Base-by-base conservation (phyloP, 2,797 vertebrate species). In the Discoglossus pictus region DNA sequence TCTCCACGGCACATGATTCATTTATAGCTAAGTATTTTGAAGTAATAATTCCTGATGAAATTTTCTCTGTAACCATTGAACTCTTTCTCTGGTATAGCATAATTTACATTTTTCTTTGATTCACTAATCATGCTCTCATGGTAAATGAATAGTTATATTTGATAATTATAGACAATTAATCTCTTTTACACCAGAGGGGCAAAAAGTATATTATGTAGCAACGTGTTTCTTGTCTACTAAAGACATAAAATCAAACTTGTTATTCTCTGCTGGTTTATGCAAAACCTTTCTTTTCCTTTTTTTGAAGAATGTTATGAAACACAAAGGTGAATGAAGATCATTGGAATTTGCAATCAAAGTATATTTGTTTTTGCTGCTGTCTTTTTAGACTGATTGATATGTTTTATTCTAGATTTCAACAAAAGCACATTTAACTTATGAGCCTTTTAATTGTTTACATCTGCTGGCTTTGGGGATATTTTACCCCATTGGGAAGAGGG, bases 1-100 rank as follows among this genome's bases (percentile, higher is more conserved):
- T 77, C 62, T 79, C 75, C 79, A 79, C 2, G 15, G 9, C 5
- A 56, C 36, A 67, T 79, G 63, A 78, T 73, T 83, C 74, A 79
- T 80, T 84, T 82, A 82, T 10, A 75, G 17, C 21, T 12, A 78
- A 55, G 61, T 59, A 64, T 64, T 71, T 71, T 64, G 16, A 58
- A 16, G 50, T 51, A 24, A 59, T 71, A 64, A 58, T 71, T 64
- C 47, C 53, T 68, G 65, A 68, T 60, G 36, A 51, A 61, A 40
- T 53, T 61, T 60, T 21, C 39, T 46, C 40, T 50, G 58, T 53
- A 61, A 60, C 65, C 65, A 68, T 52, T 68, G 55, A 61, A 60
- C 56, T 46, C 54, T 36, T 68, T 68, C 48, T 13, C 13, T 61
- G 56, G 47, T 68, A 61, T 52, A 61, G 52, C 18, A 50, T 60